Conservation (phyloP, 2,797 vertebrate genomes). For the Perodicticus potto region DNA sequence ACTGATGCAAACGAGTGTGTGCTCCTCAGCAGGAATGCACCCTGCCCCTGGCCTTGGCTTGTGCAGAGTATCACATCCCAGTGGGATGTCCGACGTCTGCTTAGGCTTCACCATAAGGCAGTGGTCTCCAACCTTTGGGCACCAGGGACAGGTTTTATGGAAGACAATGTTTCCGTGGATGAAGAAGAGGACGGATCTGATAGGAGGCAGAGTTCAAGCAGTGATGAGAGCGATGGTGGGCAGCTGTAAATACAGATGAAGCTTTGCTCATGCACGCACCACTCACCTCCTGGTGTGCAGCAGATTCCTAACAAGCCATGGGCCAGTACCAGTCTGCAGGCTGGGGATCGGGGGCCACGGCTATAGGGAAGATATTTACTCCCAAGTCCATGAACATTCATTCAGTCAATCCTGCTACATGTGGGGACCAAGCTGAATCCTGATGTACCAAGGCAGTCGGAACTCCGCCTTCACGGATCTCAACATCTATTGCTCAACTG, state of each 20-base stretch:
- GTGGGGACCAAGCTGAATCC: not conserved
- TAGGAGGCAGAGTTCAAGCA: too few species aligned
- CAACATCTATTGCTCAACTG: not conserved
- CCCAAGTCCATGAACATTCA: not conserved
- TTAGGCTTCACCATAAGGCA: not conserved
- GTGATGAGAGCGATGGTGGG: too few species aligned
- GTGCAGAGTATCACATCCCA: not conserved
- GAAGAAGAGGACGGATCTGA: too few species aligned
- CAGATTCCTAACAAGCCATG: too few species aligned
- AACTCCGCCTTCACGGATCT: not conserved
- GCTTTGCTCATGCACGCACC: too few species aligned
- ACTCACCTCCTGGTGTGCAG: too few species aligned
- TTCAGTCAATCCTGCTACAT: not conserved
- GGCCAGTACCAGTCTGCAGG: too few species aligned
- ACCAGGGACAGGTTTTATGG: too few species aligned
- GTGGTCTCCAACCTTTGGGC: too few species aligned
- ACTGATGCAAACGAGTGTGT: not conserved
- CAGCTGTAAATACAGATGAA: too few species aligned
- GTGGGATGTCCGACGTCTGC: not conserved
- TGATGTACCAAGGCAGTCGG: not conserved
- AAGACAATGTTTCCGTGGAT: too few species aligned
- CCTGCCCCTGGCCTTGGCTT: not conserved
- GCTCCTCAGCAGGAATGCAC: not conserved
- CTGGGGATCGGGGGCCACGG: too few species aligned
- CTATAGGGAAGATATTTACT: not conserved